Base-by-base conservation (phyloP, 2,797 vertebrate species). In the Coracias cyanogaster region DNA sequence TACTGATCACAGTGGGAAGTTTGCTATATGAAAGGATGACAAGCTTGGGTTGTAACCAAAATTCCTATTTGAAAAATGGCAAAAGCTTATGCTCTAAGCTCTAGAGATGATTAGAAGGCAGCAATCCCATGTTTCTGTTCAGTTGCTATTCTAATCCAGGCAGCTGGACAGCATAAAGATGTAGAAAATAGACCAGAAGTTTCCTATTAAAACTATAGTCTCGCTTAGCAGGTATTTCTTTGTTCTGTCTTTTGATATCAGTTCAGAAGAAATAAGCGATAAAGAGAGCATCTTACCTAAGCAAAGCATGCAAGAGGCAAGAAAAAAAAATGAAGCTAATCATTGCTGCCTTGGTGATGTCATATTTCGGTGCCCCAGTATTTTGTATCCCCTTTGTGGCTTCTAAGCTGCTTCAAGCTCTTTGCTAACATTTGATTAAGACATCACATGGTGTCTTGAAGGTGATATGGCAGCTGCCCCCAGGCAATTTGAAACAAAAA, bases 361-460 rank as follows among this genome's bases (percentile, higher is more conserved):
- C 31, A 15, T 60, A 67, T 83, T 86, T 91, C 29, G 46, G 46
- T 48, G 48, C 73, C 57, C 37, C 12, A 9, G 54, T 77, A 73
- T 81, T 94, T 81, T 72, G 43, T 67, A 65, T 70, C 70, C 43
- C 45, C 7, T 76, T 90, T 83, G 73, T 78, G 70, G 64, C 82
- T 93, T 82, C 78, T 45, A 46, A 37, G 33, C 57, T 70, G 67
- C 85, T 78, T 77, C 78, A 41, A 37, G 69, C 43, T 97, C 80
- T 77, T 74, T 29, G 79, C 92, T 94, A 86, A 82, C 87, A 70
- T 94, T 96, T 95, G 90, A 97, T 96, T 95, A 95, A 95, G 92
- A 86, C 79, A 69, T 93, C 80, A 70, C 82, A 74, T 7, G 28
- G 74, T 64, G 64, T 58, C 87, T 91, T 67, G 48, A 90, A 62